Evolutionary conservation across 2,113 vertebrate genomes (phyloP), one percentile per base, ranked within the genome.

Genomic region (Halcyon malimbica): DNA sequence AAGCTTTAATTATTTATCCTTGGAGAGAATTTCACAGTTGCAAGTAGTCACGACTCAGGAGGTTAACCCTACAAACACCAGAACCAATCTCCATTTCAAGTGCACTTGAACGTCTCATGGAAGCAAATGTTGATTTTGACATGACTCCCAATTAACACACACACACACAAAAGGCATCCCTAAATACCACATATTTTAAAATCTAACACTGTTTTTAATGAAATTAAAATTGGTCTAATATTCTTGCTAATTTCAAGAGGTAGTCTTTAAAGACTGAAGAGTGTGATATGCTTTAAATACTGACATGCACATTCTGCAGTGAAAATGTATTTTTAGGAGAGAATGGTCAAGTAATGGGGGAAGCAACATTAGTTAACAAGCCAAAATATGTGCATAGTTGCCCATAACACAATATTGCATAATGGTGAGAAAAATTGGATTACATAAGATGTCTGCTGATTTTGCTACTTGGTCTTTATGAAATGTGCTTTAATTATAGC

Each of bases 1-100:
- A 96, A 96, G 96, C 97, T 98, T 98, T 98, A 98, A 98, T 98
- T 98, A 98, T 98, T 97, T 97, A 97, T 97, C 98, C 97, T 97
- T 92, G 96, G 97, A 98, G 97, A 98, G 97, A 97, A 97, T 97
- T 97, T 94, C 96, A 97, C 94, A 97, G 97, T 97, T 97, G 96
- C 94, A 95, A 97, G 94, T 96, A 97, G 97, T 98, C 97, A 98
- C 91, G 94, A 98, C 97, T 98, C 95, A 96, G 97, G 93, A 97
- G 97, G 97, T 98, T 94, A 98, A 98, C 97, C 95, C 96, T 98
- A 68, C 63, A 84, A 91, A 83, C 79, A 87, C 93, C 59, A 84
- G 83, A 94, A 91, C 93, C 31, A 13, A 90, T 97, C 95, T 97
- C 94, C 83, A 39, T 93, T 81, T 85, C 93, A 84, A 93, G 90